Evolutionary conservation across 2,888 invertebrate species (phyloP), one percentile per base, ranked within the genome.

Genomic region (Calliscelio sp.): DNA sequence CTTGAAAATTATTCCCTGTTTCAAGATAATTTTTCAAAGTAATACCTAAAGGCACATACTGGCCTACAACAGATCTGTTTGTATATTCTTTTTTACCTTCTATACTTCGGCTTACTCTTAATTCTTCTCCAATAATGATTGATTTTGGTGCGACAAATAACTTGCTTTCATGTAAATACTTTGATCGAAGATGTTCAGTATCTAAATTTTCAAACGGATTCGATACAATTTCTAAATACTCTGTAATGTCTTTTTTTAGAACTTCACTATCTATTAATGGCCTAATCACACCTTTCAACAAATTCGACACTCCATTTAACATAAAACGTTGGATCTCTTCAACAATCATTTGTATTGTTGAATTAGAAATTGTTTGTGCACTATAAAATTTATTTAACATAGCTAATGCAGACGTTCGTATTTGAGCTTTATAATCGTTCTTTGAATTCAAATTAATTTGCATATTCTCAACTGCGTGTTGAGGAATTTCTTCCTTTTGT

Each of bases 1-100:
- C n/a, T 10, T 35, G 2, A 65, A 71, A 77, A 57, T 77, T 82
- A 51, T 71, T 41, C 4, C 68, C 46, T 20, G 59, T 14, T 75
- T 75, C 75, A 10, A 81, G 41, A 65, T 22, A 53, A 1, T 24
- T 53, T 53, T 22, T 53, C 14, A 53, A 53, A 24, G 51, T 53
- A 5, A 4, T 3, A 1, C 18, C 2, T 11, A 53, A 6, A 14
- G 51, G 51, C 3, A 53, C n/a, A 24, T 22, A 53, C 14, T 24
- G 51, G 14, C 22, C 24, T 11, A 25, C 10, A 11, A 14, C 28
- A 28, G 28, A 11, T 16, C 6, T 10, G 14, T 22, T 53, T 11
- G 14, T 18, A 11, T 24, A 53, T 14, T 11, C 2, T 38, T 38
- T 38, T 24, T 53, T 24, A 16, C 16, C 7, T 22, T 25, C 14